These are phyloP conservation scores for Stigmatopora argus DNA, from an alignment of 2,113 vertebrate species.

Conservation along the genomic window DNA sequence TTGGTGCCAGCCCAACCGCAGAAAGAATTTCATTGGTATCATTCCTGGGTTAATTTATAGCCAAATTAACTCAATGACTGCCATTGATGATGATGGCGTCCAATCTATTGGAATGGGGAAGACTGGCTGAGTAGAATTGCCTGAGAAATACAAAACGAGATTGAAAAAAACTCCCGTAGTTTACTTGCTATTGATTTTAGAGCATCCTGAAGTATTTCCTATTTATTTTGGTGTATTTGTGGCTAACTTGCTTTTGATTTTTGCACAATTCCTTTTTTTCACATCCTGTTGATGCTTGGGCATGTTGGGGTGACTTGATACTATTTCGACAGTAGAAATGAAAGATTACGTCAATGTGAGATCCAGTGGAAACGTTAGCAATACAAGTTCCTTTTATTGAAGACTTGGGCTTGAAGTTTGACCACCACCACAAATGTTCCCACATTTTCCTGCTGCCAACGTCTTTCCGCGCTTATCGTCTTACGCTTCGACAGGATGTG, in stretches of 20 bases:
- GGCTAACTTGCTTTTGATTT: no score
- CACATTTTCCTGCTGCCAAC: slow-evolving; percentile 40
- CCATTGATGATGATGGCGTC: no score
- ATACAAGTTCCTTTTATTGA: not conserved
- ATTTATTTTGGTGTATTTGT: no score
- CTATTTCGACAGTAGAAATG: not conserved
- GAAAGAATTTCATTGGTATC: not conserved
- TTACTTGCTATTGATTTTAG: no score
- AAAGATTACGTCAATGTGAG: not conserved
- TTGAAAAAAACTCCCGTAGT: no score
- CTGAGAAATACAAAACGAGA: no score
- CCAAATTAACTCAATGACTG: not conserved
- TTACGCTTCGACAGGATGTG: slow-evolving; percentile 56
- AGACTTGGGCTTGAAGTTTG: not conserved
- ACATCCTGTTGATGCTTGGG: no score
- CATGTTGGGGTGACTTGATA: no score
- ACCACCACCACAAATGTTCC: slow-evolving; percentile 20
- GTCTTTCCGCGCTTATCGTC: slow-evolving; percentile 54
- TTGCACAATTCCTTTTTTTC: no score
- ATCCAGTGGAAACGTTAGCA: not conserved
- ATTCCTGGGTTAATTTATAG: not conserved
- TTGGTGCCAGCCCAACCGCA: not conserved
- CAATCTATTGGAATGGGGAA: no score
- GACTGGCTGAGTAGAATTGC: no score
- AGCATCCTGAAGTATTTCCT: no score